Conservation (phyloP, 1,140 invertebrate species). For the Caenorhabditis briggsae region DNA sequence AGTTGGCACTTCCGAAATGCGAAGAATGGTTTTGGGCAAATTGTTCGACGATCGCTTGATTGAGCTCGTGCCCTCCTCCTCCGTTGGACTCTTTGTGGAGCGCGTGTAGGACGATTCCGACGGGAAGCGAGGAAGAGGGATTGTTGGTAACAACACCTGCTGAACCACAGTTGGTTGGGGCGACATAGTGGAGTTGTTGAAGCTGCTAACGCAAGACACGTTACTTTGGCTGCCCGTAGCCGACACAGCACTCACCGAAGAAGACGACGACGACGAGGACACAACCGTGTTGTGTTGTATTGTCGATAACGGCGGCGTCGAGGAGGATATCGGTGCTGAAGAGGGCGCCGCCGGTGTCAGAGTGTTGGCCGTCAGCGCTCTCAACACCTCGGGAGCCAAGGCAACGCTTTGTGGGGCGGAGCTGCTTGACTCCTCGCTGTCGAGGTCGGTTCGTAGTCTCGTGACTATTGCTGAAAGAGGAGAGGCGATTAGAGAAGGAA, state of each 20-base stretch:
- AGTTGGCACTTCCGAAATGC: not conserved
- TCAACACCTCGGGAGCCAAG: not conserved
- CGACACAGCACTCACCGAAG: conserved; percentile 38
- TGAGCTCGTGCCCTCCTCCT: not conserved
- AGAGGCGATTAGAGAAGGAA: not conserved
- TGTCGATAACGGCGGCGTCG: conserved; percentile 21
- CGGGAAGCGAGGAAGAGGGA: not conserved
- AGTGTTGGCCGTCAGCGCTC: not conserved
- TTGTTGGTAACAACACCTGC: conserved; percentile 4
- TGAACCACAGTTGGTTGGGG: conserved; percentile 33
- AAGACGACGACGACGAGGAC: not conserved
- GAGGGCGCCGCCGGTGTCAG: not conserved
- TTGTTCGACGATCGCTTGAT: not conserved
- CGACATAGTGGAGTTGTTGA: conserved; percentile 52
- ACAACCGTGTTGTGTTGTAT: conserved; percentile 3
- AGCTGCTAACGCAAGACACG: conserved; percentile 53
- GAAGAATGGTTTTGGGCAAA: not conserved
- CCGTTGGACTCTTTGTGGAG: not conserved
- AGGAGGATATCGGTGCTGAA: not conserved
- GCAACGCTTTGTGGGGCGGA: not conserved
- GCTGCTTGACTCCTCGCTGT: conserved; percentile 5
- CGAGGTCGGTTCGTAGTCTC: conserved; percentile 39
- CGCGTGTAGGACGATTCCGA: conserved; percentile 35
- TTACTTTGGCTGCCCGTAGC: conserved; percentile 22
- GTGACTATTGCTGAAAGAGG: conserved; percentile 51